Conservation (phyloP, 2,888 invertebrate genomes). For the Drosophila paracracens region DNA sequence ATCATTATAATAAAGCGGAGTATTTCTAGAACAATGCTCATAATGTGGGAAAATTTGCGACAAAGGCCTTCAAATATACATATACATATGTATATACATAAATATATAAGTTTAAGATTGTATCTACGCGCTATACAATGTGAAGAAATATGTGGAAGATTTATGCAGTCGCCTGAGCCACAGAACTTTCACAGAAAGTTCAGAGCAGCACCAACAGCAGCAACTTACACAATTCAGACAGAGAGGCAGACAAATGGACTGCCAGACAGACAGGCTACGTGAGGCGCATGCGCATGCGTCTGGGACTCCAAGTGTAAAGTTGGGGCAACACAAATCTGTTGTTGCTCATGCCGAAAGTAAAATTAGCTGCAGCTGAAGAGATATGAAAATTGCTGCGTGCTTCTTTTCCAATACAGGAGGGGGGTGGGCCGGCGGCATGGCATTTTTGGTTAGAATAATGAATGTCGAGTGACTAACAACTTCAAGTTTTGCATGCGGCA, state of each 20-base stretch:
- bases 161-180: constrained; percentile 59
- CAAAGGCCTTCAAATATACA: constrained; percentile 54
- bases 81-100: constrained; percentile 21
- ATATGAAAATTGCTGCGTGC: constrained; percentile 47
- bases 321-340: constrained; percentile 16
- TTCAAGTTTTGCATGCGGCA: constrained; percentile 56
- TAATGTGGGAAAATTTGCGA: constrained; percentile 56
- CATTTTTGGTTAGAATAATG: constrained; percentile 36
- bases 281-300: constrained; percentile 75
- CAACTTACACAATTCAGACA: constrained; percentile 13
- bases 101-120: constrained; percentile 38
- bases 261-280: constrained; percentile 48
- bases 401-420: neutral
- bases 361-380: constrained; percentile 59
- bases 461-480: constrained; percentile 50
- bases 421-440: constrained; percentile 18
- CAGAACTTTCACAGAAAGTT: constrained; percentile 76
- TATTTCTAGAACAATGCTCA: constrained; percentile 54
- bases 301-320: neutral
- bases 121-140: constrained; percentile 52
- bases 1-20: constrained; percentile 38
- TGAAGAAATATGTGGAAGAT: constrained; percentile 47
- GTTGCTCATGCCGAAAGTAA: constrained; percentile 62
- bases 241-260: neutral
- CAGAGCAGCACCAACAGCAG: constrained; percentile 42